Percentiles rank a stretch among this genome's conserved stretches.
Conservation (phyloP, 2,797 vertebrate species). For the Semaprochilodus insignis region DNA sequence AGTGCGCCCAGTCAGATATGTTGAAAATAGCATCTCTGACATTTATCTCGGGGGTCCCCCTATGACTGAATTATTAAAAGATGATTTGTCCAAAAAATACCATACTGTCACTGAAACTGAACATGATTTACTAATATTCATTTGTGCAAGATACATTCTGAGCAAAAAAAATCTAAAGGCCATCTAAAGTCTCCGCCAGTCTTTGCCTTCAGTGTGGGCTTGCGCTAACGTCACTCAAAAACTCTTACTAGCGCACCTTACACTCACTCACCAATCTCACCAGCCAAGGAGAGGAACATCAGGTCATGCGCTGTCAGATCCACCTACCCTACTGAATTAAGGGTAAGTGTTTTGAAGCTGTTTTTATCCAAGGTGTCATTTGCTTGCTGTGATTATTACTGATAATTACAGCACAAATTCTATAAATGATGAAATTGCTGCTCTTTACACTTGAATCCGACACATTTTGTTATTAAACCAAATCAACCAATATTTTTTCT, state of each 20-base stretch:
- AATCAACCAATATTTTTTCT: background rate
- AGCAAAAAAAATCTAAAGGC: background rate
- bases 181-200: background rate
- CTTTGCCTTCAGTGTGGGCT: slow-evolving; percentile 24
- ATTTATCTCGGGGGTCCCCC: slow-evolving; percentile 21
- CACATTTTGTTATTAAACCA: background rate
- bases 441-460: too few relatives aligned
- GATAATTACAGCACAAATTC: background rate
- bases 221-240: slow-evolving; percentile 13
- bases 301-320: background rate
- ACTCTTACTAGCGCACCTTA: background rate
- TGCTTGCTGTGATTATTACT: background rate
- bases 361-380: background rate
- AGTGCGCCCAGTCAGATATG: background rate
- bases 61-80: slow-evolving; percentile 1
- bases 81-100: background rate
- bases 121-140: background rate
- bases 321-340: background rate
- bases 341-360: slow-evolving; percentile 27
- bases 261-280: slow-evolving; percentile 10
- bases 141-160: background rate
- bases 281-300: slow-evolving; percentile 34
- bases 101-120: background rate
- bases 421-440: background rate
- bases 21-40: slow-evolving; percentile 4